phyloP scores from a whole-genome alignment of 2,113 vertebrate genomes.

The Melanotaenia duboulayi region DNA sequence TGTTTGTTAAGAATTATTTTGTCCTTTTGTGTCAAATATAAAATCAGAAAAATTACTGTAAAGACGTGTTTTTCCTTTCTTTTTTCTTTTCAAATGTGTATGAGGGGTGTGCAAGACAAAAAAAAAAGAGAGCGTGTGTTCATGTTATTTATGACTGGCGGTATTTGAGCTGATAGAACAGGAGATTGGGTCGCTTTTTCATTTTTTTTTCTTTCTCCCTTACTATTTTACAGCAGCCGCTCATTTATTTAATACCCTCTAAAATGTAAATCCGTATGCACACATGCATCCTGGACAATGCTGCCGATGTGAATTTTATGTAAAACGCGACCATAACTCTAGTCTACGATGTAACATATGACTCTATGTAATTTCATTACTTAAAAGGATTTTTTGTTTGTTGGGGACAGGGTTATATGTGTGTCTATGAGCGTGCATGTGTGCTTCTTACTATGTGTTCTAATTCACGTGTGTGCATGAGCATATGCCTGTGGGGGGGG shows the following conservation, averaged over 20 bases:
- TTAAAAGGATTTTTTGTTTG: constrained; percentile 83
- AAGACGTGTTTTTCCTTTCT: not conserved
- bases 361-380: constrained; percentile 85
- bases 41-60: not conserved
- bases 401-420: constrained; percentile 15
- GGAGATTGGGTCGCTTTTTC: constrained; percentile 72
- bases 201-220: constrained; percentile 34
- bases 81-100: not conserved
- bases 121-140: constrained; percentile 30
- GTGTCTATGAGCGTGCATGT: constrained; percentile 39
- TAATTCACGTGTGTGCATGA: constrained; percentile 31
- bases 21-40: not conserved
- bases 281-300: constrained; percentile 76
- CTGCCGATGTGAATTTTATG: constrained; percentile 84
- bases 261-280: constrained; percentile 85
- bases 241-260: constrained; percentile 88
- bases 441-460: not conserved
- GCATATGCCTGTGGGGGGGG: constrained; percentile 27
- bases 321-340: constrained; percentile 84
- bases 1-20: not conserved
- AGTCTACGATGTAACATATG: constrained; percentile 71
- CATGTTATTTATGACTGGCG: constrained; percentile 85
- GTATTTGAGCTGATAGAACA: constrained; percentile 80
- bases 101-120: constrained; percentile 8
- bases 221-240: constrained; percentile 66